Evolutionary conservation across 2,113 vertebrate species (phyloP).

Genomic region (Sakesphorus luctuosus): DNA sequence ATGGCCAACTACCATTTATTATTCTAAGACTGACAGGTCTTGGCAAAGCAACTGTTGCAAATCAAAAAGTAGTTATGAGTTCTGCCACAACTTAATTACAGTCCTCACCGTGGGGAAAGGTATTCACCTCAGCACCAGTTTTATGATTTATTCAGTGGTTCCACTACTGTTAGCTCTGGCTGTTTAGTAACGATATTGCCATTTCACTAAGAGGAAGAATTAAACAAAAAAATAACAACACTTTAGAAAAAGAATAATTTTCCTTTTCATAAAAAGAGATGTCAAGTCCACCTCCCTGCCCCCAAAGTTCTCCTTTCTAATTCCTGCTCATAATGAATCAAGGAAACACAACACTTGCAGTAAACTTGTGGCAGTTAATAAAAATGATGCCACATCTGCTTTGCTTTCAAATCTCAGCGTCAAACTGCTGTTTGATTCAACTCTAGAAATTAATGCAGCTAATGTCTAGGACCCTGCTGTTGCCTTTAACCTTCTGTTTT

Average conservation of each 20-base stretch:
- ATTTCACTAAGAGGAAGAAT: background rate
- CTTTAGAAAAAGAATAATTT: background rate
- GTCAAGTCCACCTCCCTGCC: background rate
- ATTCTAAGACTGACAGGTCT: background rate
- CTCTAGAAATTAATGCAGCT: background rate
- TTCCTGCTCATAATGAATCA: background rate
- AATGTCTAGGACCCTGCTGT: background rate
- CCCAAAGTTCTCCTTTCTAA: background rate
- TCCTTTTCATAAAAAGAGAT: background rate
- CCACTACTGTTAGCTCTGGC: background rate
- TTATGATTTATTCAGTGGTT: constrained; percentile 56
- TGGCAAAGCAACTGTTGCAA: constrained; percentile 5
- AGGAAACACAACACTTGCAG: background rate
- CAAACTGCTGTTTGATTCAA: background rate
- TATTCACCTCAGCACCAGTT: constrained; percentile 45
- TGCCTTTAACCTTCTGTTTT: background rate
- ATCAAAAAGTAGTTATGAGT: background rate
- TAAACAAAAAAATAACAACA: constrained; percentile 18
- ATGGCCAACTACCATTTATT: background rate
- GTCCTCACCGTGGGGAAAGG: background rate
- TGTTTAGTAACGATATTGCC: background rate
- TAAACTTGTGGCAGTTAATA: background rate
- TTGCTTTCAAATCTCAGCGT: constrained; percentile 25
- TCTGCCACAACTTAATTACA: constrained; percentile 6
- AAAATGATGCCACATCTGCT: background rate